phyloP scores from a whole-genome alignment of 1,140 invertebrate species.

The Calosoma granatense region DNA sequence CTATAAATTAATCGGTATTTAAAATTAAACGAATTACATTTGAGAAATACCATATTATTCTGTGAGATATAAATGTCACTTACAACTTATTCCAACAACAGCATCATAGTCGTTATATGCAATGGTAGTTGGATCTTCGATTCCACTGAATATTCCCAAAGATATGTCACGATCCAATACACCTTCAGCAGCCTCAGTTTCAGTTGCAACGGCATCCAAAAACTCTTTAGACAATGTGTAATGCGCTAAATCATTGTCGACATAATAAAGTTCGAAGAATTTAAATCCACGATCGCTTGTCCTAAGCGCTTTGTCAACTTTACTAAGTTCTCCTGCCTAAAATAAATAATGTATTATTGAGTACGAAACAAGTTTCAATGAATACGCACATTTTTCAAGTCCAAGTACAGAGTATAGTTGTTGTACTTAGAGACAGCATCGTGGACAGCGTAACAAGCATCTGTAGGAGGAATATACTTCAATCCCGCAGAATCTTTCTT shows the following conservation, averaged over 20 bases:
- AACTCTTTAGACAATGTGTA: no score
- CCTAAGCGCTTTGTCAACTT: no score
- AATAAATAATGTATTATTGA: no score
- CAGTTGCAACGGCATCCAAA: background rate
- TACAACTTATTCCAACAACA: no score
- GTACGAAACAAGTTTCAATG: no score
- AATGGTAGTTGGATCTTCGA: background rate
- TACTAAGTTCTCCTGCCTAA: no score
- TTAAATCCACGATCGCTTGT: no score
- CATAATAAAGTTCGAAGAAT: no score
- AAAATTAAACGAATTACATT: background rate
- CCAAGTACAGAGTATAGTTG: background rate
- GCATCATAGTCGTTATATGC: background rate
- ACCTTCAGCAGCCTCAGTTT: background rate
- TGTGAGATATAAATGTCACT: no score
- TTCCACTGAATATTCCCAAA: background rate
- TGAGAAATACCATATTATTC: no score
- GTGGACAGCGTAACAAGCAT: background rate
- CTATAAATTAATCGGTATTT: no score
- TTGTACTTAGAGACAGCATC: background rate
- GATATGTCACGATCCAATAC: background rate
- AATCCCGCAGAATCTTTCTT: background rate
- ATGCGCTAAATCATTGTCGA: no score
- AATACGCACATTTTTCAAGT: background rate
- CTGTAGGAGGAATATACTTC: background rate